These are phyloP conservation scores for Timema podura DNA, from an alignment of 2,888 invertebrate species.

Conservation along the genomic window DNA sequence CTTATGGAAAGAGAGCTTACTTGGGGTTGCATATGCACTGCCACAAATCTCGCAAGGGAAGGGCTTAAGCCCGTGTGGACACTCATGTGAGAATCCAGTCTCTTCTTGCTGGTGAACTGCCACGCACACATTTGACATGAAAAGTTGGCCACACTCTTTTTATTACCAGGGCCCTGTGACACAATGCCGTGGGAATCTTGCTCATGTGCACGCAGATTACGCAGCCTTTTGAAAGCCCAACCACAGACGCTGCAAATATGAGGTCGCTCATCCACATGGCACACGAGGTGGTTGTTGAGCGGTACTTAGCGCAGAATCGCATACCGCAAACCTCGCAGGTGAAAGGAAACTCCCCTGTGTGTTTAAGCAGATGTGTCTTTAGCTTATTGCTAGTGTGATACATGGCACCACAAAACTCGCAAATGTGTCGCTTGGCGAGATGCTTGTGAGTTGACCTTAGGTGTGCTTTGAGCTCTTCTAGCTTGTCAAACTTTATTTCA, in stretches of 20 bases:
- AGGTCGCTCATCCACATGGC: conserved; percentile 22
- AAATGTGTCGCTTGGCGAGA: conserved; percentile 22
- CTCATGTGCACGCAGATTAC: conserved; percentile 22
- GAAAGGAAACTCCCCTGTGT: conserved; percentile 23
- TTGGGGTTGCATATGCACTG: conserved; percentile 7
- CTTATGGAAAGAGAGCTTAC: conserved; percentile 9
- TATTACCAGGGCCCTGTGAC: neutral
- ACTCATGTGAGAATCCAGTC: conserved; percentile 21
- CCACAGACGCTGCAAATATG: conserved; percentile 25
- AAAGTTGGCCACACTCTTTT: conserved; percentile 10
- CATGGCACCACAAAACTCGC: conserved; percentile 24
- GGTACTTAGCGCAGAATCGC: conserved; percentile 18
- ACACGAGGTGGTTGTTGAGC: conserved; percentile 21
- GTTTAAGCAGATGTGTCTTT: conserved; percentile 21
- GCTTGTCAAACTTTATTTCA: conserved; percentile 18
- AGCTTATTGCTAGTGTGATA: conserved; percentile 22
- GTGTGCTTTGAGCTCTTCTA: conserved; percentile 14
- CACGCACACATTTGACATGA: conserved; percentile 21
- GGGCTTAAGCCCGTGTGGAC: conserved; percentile 22
- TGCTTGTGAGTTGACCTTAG: conserved; percentile 20
- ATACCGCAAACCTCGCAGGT: conserved; percentile 26
- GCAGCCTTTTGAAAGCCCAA: conserved; percentile 22
- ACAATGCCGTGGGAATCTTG: conserved; percentile 21
- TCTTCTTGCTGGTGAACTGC: conserved; percentile 20
- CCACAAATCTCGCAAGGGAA: conserved; percentile 19